These are phyloP conservation scores for Periplaneta americana DNA, from an alignment of 1,140 invertebrate species.

Conservation along the genomic window DNA sequence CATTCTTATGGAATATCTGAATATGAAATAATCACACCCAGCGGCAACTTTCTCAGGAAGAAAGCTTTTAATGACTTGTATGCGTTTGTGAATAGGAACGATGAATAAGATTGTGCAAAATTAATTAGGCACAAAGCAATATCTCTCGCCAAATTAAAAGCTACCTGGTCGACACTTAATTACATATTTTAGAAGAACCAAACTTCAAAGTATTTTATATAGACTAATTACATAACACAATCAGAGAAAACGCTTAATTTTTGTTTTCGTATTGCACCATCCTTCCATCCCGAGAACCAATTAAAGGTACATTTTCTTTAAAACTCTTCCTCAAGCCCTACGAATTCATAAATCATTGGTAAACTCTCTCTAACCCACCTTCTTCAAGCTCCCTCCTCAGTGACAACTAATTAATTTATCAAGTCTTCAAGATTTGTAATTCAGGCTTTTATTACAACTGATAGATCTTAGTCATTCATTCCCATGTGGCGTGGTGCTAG, in stretches of 20 bases:
- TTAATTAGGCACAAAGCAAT: too few species aligned
- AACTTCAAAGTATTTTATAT: not conserved
- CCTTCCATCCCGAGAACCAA: not conserved
- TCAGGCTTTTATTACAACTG: not conserved
- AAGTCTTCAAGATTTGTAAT: not conserved
- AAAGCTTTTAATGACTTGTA: too few species aligned
- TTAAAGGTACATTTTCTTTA: not conserved
- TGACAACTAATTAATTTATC: not conserved
- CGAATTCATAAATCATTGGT: not conserved
- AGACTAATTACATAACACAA: not conserved
- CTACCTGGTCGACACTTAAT: not conserved
- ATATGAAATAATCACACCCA: too few species aligned
- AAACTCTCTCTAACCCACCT: not conserved
- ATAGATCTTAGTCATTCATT: not conserved
- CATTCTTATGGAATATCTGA: too few species aligned
- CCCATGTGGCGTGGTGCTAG: not conserved
- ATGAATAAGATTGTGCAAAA: not conserved
- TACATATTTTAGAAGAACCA: not conserved
- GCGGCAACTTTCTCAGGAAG: too few species aligned
- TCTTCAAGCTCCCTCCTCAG: not conserved
- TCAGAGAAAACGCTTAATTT: not conserved
- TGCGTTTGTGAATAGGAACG: too few species aligned
- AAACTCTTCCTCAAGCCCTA: not conserved
- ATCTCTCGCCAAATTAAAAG: not conserved
- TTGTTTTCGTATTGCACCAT: not conserved